Evolutionary conservation across 2,888 invertebrate species (phyloP), one percentile per base, ranked within the genome.

Genomic region (Eurytoma adleriae): DNA sequence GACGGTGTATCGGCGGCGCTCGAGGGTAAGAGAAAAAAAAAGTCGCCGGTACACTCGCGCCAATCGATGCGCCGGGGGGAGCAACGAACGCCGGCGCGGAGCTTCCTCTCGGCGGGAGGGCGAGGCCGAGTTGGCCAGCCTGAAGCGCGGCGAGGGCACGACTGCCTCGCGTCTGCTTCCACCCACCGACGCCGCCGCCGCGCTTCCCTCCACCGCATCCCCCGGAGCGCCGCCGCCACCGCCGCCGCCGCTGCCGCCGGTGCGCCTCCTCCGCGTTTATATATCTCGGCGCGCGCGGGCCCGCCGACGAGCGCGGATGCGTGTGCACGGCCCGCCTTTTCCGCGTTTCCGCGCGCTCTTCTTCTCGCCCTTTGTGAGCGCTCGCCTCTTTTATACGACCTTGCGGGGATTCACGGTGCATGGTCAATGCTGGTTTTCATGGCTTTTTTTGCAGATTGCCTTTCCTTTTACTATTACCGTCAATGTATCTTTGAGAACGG

Each of bases 121-220:
- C 76, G 64, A 72, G 77, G 57, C 78, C 59, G 57, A 40, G 80
- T 84, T 85, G 83, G 85, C 86, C 85, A 85, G 82, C 86, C 86
- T 85, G 86, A 82, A 85, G 80, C 88, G 86, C 87, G 87, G 85
- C 88, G 86, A 85, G 86, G 85, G 86, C 86, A 86, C 87, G 86
- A 89, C 89, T 89, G 88, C 85, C 84, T 83, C 3, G 54, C 66
- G 62, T 40, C 72, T 57, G 27, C 64, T 78, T 76, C 78, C 82
- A 81, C 81, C 74, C 79, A 81, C 83, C 80, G 77, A 74, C 71
- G 71, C 78, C 24, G 18, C 48, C 66, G 50, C n/a, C 48, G 48
- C 66, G 18, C 67, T 48, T 64, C 18, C 48, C 64, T 40, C 62
- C 62, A n/a, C 64, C 40, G 30, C 48, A 3, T 40, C 40, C 40